These are phyloP conservation scores for Corbicula japonica DNA, from an alignment of 2,888 invertebrate genomes.

Conservation along the genomic window DNA sequence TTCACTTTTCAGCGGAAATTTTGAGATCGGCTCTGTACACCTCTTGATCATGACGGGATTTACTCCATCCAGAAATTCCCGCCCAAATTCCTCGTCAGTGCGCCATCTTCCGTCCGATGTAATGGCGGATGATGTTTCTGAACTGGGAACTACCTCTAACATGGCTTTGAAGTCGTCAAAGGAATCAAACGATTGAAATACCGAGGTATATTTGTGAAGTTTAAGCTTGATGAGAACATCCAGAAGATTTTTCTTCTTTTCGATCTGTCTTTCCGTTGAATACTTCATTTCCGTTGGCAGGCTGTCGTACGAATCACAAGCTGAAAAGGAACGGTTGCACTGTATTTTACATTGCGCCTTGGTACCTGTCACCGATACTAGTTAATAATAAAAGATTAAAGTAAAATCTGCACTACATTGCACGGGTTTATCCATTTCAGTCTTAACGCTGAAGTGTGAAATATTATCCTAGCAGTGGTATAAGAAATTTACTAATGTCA, in stretches of 20 bases:
- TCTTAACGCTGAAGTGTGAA: no score
- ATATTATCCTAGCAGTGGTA: no score
- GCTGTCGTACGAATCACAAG: constrained; percentile 40
- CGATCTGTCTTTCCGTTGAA: constrained; percentile 49
- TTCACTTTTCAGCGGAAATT: constrained; percentile 62
- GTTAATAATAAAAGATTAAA: no score
- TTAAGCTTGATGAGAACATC: constrained; percentile 57
- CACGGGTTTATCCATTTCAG: no score
- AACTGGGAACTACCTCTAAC: constrained; percentile 36
- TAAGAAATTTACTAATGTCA: no score
- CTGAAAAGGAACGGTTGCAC: no score
- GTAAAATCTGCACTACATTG: no score
- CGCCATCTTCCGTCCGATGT: constrained; percentile 54
- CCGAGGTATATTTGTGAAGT: constrained; percentile 50
- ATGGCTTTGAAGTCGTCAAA: constrained; percentile 58
- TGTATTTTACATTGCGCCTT: no score
- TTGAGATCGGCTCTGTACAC: constrained; percentile 8
- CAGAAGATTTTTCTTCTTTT: constrained; percentile 54
- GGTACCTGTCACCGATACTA: no score
- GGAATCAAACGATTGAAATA: constrained; percentile 55
- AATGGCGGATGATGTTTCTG: constrained; percentile 43
- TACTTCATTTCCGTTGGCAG: constrained; percentile 57
- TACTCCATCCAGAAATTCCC: constrained; percentile 52
- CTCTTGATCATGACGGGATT: constrained; percentile 51
- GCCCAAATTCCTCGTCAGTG: constrained; percentile 62